Conservation (phyloP, 1,140 invertebrate species). For the Drosophila burlai region DNA sequence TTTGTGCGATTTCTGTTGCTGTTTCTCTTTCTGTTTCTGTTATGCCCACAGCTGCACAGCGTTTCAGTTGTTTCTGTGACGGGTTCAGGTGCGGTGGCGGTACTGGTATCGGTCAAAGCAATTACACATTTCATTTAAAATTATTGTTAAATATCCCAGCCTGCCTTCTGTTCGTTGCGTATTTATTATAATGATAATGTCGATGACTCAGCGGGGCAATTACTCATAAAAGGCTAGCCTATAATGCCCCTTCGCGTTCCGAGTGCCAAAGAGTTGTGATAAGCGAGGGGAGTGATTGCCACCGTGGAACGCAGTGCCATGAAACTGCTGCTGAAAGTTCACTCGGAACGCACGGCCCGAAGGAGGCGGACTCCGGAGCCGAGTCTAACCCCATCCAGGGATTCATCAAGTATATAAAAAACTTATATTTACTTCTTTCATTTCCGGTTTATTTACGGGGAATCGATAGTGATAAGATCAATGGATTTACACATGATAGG, state of each 20-base stretch:
- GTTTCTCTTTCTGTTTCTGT: conserved; percentile 32
- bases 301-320: conserved; percentile 44
- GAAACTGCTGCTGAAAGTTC: conserved; percentile 81
- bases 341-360: conserved; percentile 74
- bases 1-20: conserved; percentile 21
- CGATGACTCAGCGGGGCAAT: conserved; percentile 36
- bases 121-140: conserved; percentile 11
- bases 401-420: conserved; percentile 42
- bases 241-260: conserved; percentile 25
- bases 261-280: conserved; percentile 34
- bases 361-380: conserved; percentile 69
- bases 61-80: conserved; percentile 71
- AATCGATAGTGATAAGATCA: neutral
- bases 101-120: conserved; percentile 53
- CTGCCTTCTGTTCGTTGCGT: conserved; percentile 1
- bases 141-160: neutral
- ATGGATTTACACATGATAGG: neutral
- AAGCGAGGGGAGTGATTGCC: conserved; percentile 31
- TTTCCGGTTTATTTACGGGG: neutral
- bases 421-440: neutral
- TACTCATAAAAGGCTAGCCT: conserved; percentile 26
- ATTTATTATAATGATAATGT: conserved; percentile 14
- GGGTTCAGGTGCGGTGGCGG: conserved; percentile 75
- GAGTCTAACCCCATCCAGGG: conserved; percentile 30
- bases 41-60: conserved; percentile 54